These are phyloP conservation scores for Ictalurus furcatus DNA, from an alignment of 2,113 vertebrate species.

Conservation along the genomic window DNA sequence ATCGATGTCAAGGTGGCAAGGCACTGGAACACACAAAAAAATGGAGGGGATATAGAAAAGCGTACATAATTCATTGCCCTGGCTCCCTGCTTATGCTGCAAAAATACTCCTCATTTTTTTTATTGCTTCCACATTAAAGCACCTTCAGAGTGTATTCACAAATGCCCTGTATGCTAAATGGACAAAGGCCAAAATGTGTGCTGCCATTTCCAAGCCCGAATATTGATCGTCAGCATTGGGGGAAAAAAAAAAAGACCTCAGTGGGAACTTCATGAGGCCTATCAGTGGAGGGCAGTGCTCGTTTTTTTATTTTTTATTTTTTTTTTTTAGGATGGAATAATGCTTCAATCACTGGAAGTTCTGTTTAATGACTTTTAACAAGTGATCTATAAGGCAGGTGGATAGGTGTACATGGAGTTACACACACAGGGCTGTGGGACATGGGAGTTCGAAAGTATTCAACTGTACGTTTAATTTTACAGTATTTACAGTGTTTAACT, in stretches of 20 bases:
- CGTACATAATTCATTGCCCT: conserved; percentile 51
- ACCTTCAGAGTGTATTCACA: conserved; percentile 25
- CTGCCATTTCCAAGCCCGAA: conserved; percentile 13
- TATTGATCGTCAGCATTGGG: background rate
- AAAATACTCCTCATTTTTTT: conserved; percentile 29
- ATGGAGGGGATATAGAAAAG: conserved; percentile 50
- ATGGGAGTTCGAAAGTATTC: background rate
- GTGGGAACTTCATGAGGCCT: background rate
- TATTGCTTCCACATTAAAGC: conserved; percentile 35
- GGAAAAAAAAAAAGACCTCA: background rate
- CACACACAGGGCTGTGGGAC: background rate
- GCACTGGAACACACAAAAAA: conserved; percentile 10
- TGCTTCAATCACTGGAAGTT: background rate
- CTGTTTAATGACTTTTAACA: background rate
- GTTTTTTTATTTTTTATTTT: too few species aligned
- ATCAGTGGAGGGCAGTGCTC: background rate
- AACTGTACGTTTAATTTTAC: too few species aligned
- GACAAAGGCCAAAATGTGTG: conserved; percentile 3
- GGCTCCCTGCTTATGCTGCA: conserved; percentile 39
- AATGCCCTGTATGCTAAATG: conserved; percentile 20
- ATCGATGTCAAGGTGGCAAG: conserved; percentile 44
- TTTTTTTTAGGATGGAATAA: background rate
- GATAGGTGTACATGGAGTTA: background rate
- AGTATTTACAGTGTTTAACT: background rate
- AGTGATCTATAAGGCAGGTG: background rate